phyloP scores from a whole-genome alignment of 2,888 invertebrate genomes.

The Minunthozetes semirufus region DNA sequence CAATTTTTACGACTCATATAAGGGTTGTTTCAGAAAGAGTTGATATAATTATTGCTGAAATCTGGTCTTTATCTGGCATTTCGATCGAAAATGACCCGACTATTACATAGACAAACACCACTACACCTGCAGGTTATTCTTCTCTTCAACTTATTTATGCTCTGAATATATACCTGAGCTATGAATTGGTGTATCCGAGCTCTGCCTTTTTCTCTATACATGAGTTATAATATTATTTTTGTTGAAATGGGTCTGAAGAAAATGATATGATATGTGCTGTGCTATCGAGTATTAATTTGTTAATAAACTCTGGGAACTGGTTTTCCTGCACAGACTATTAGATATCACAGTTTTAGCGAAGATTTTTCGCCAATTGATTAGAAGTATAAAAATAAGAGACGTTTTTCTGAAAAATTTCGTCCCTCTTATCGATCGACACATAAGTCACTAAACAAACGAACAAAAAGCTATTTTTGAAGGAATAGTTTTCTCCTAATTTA shows the following conservation, averaged over 20 bases:
- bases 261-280: no score
- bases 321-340: no score
- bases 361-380: neutral
- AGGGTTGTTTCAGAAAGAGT: neutral
- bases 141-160: no score
- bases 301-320: no score
- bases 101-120: neutral
- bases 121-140: neutral
- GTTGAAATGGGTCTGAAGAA: no score
- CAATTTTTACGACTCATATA: no score
- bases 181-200: neutral
- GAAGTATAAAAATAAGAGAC: neutral
- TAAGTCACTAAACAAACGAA: neutral
- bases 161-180: no score
- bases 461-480: neutral
- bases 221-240: no score
- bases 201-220: neutral
- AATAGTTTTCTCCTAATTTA: neutral
- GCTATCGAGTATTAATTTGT: no score
- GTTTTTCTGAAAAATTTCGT: neutral
- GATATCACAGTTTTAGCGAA: no score
- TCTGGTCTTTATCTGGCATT: neutral
- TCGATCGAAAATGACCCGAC: neutral
- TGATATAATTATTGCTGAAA: neutral
- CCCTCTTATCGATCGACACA: neutral